These are phyloP conservation scores for Bombus sylvicola DNA, from an alignment of 1,140 invertebrate species.

Conservation along the genomic window DNA sequence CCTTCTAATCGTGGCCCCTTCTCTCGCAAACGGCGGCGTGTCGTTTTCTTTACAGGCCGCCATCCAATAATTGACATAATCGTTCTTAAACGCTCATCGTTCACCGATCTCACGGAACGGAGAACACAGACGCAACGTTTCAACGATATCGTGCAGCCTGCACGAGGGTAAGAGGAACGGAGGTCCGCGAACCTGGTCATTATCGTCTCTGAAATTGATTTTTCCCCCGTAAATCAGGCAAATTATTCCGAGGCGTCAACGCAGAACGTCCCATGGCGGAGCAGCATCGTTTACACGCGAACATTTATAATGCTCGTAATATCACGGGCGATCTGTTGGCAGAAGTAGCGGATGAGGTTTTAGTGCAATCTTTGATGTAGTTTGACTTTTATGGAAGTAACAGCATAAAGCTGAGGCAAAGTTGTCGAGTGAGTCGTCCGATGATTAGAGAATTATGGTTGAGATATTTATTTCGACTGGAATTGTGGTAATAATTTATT, in stretches of 20 bases:
- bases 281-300: neutral
- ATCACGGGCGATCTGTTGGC: neutral
- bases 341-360: neutral
- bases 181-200: no score
- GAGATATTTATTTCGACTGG: neutral
- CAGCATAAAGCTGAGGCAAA: no score
- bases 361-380: no score
- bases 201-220: constrained; percentile 6
- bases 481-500: neutral
- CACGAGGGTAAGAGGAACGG: neutral
- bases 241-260: neutral
- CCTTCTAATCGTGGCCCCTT: constrained; percentile 21
- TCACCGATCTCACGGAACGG: no score
- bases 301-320: neutral
- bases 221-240: constrained; percentile 8
- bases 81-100: constrained; percentile 2
- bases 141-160: neutral
- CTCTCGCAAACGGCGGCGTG: constrained; percentile 39
- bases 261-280: neutral
- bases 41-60: constrained; percentile 66
- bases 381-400: neutral
- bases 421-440: no score
- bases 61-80: constrained; percentile 20
- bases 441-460: no score
- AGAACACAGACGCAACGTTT: neutral